A percentile compares a stretch with the other conserved stretches of the same genome.
These are phyloP conservation scores for Drosophila ambigua DNA, from an alignment of 1,140 invertebrate species.

Conservation along the genomic window DNA sequence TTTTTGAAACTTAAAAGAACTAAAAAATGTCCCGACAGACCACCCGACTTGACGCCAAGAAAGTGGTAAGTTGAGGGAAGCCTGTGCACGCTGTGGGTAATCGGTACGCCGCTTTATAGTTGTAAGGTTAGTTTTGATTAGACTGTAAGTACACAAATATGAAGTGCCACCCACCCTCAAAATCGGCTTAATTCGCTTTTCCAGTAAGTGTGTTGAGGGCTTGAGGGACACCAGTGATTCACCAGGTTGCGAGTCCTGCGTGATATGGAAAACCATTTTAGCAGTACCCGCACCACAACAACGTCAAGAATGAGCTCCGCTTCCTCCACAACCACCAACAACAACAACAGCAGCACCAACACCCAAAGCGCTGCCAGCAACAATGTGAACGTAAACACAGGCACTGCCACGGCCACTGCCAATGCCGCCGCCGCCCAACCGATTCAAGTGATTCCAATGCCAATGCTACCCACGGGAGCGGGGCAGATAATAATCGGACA, in stretches of 20 bases:
- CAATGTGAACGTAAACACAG: slow-evolving; percentile 36
- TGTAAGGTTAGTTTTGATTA: slow-evolving; percentile 64
- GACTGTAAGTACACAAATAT: slow-evolving; percentile 56
- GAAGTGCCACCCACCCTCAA: slow-evolving; percentile 76
- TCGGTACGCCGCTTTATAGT: slow-evolving; percentile 21
- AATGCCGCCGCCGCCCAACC: slow-evolving; percentile 41
- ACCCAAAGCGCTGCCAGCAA: slow-evolving; percentile 29
- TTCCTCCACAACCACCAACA: slow-evolving; percentile 14
- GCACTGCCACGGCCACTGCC: slow-evolving; percentile 20
- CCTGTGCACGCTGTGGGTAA: slow-evolving; percentile 7
- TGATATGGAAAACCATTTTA: slow-evolving; percentile 76
- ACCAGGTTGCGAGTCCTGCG: slow-evolving; percentile 14
- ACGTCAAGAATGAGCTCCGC: slow-evolving; percentile 63
- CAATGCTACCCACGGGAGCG: slow-evolving; percentile 61
- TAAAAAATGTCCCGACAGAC: slow-evolving; percentile 80
- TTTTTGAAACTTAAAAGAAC: slow-evolving; percentile 17
- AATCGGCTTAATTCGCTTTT: slow-evolving; percentile 83
- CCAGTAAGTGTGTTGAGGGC: slow-evolving; percentile 76
- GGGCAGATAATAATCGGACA: slow-evolving; percentile 78
- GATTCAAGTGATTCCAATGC: slow-evolving; percentile 80
- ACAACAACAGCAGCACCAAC: slow-evolving; percentile 27
- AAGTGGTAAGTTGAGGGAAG: slow-evolving; percentile 84
- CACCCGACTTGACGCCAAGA: slow-evolving; percentile 84
- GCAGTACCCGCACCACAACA: slow-evolving; percentile 52
- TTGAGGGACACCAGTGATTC: slow-evolving; percentile 33